phyloP scores from a whole-genome alignment of 2,113 vertebrate genomes.

The Lagenorhynchus albirostris region DNA sequence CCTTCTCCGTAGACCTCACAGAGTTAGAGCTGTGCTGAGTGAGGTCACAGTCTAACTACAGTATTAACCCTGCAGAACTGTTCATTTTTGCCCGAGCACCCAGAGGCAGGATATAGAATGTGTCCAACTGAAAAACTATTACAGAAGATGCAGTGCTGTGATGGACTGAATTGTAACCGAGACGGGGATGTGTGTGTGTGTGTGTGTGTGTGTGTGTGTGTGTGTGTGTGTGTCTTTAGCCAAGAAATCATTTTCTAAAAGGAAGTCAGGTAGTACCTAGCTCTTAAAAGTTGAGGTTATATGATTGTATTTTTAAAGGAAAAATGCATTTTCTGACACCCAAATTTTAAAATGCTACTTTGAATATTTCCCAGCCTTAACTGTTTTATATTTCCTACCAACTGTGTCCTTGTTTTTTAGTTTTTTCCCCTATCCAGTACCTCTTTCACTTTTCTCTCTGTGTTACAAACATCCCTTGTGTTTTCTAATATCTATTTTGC shows the following conservation, averaged over 20 bases:
- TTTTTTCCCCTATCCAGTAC: background rate
- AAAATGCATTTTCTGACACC: background rate
- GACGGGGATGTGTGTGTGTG: background rate
- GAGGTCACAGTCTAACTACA: constrained; percentile 80
- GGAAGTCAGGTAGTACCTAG: constrained; percentile 9
- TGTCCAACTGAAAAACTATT: constrained; percentile 80
- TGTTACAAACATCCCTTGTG: background rate
- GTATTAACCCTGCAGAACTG: constrained; percentile 83
- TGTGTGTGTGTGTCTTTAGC: background rate
- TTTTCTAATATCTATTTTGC: constrained; percentile 6
- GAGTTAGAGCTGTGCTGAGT: constrained; percentile 70
- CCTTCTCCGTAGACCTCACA: constrained; percentile 5
- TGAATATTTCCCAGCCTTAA: background rate
- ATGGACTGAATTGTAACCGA: constrained; percentile 66
- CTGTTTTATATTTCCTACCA: background rate
- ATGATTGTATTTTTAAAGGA: constrained; percentile 5
- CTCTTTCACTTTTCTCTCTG: background rate
- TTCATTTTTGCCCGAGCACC: constrained; percentile 76
- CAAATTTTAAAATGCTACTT: constrained; percentile 25
- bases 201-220: background rate
- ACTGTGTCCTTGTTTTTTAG: background rate
- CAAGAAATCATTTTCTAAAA: constrained; percentile 45
- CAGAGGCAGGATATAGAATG: constrained; percentile 74
- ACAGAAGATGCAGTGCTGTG: constrained; percentile 49
- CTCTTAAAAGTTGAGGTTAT: background rate